Evolutionary conservation across 2,888 invertebrate species (phyloP).

Genomic region (Halictus quadricinctus): DNA sequence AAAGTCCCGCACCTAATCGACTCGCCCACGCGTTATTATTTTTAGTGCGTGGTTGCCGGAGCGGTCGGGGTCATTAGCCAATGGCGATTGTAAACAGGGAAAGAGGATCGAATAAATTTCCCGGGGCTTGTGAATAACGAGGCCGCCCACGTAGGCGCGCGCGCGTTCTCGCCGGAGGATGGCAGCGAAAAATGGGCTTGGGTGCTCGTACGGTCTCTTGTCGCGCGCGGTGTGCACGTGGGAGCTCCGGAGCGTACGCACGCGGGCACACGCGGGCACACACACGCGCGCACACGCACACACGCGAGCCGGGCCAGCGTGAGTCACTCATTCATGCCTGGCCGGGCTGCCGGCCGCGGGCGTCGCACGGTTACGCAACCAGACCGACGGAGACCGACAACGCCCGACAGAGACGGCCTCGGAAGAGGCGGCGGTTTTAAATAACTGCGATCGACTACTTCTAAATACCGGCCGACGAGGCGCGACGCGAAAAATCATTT

Average conservation of each 20-base stretch:
- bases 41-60: not conserved
- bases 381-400: slow-evolving; percentile 30
- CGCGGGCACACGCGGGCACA: slow-evolving; percentile 50
- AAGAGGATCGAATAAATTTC: slow-evolving; percentile 11
- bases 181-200: slow-evolving; percentile 34
- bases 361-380: slow-evolving; percentile 74
- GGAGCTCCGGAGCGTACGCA: slow-evolving; percentile 28
- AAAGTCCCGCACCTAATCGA: not conserved
- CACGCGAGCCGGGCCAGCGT: slow-evolving; percentile 55
- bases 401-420: slow-evolving; percentile 42
- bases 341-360: slow-evolving; percentile 67
- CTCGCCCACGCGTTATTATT: slow-evolving; percentile 11
- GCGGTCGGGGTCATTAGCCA: slow-evolving; percentile 4
- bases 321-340: slow-evolving; percentile 76
- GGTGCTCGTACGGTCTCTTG: not conserved
- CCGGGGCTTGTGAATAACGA: slow-evolving; percentile 16
- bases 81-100: slow-evolving; percentile 12
- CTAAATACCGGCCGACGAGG: not conserved
- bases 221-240: slow-evolving; percentile 32
- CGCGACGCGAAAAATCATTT: not conserved
- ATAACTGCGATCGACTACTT: slow-evolving; percentile 64
- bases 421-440: slow-evolving; percentile 63
- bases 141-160: slow-evolving; percentile 22
- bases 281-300: not conserved
- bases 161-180: not conserved